Base-by-base conservation (phyloP, 2,888 invertebrate genomes). In the Thymelicus lineola region DNA sequence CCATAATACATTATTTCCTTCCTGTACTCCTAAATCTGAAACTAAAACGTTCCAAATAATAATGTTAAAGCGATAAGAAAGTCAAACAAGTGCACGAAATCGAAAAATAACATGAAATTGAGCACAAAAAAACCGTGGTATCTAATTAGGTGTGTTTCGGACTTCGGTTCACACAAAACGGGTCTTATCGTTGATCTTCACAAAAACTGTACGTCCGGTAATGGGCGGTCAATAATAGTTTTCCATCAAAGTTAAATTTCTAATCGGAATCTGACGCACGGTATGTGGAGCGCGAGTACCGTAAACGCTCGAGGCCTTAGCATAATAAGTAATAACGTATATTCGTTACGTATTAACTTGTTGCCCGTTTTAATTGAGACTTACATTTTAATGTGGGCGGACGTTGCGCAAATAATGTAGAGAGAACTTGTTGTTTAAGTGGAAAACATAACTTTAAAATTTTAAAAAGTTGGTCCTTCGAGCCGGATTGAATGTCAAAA, bases 221-320 rank as follows among this genome's bases (percentile, higher is more conserved):
- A 79, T 80, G 79, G 79, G 74, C 76, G 77, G 80, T 73, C 78
- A 83, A 82, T 85, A 87, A 88, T 86, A 86, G 86, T 89, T 90
- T 90, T 88, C 87, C 89, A 88, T 90, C 88, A 89, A 87, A 86
- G 75, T 77, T 73, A 77, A 82, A 83, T 86, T 86, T 89, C 87
- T 88, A 88, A 88, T 88, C 86, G 81, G 80, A 85, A 82, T 82
- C 84, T 86, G 85, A 85, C 86, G 84, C 82, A 71, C 75, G 77
- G 82, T 83, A 89, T 89, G 85, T 87, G 75, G 90, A 87, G 84
- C 87, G 80, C 62, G 70, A 64, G 81, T 89, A 90, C 91, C 89
- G 90, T 88, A 87, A 86, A 74, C 71, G 86, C 91, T 64, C 85
- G n/a, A 59, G 84, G 88, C 83, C 50, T 59, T 48, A 48, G 69